Conservation (phyloP, 2,797 vertebrate genomes). For the Schizothorax lantsangensis region DNA sequence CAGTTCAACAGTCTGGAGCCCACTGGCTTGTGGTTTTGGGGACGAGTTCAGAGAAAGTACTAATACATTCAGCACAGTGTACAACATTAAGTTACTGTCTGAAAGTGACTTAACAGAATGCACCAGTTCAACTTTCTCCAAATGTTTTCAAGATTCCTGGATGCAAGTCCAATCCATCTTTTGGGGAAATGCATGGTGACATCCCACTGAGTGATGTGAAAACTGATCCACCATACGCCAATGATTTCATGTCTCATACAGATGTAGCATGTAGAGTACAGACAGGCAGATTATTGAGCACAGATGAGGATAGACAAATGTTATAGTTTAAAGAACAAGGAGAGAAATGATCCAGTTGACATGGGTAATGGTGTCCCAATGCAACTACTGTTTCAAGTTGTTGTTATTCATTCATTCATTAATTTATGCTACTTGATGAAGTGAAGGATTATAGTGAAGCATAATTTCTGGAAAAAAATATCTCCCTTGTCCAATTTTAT, state of each 20-base stretch:
- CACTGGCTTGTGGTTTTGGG: constrained; percentile 16
- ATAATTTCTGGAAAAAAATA: neutral
- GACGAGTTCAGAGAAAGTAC: constrained; percentile 5
- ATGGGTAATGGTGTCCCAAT: neutral
- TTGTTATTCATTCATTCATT: neutral
- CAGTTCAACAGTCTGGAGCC: constrained; percentile 4
- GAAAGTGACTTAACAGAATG: constrained; percentile 53
- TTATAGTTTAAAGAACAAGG: neutral
- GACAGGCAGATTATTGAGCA: constrained; percentile 30
- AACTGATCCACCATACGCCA: constrained; percentile 49
- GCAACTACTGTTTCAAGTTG: neutral
- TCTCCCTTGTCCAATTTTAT: no score
- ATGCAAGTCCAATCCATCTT: constrained; percentile 48
- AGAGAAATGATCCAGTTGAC: neutral
- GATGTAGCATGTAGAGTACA: constrained; percentile 39
- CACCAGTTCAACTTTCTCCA: constrained; percentile 50
- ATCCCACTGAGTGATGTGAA: constrained; percentile 35
- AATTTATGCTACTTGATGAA: neutral
- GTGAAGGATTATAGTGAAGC: neutral
- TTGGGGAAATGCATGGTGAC: constrained; percentile 49
- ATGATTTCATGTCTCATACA: constrained; percentile 31
- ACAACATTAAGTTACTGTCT: constrained; percentile 15
- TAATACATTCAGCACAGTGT: constrained; percentile 9
- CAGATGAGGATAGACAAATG: constrained; percentile 26
- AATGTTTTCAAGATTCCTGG: constrained; percentile 52